phyloP scores from a whole-genome alignment of 1,140 invertebrate species.

The Drosophila truncata region DNA sequence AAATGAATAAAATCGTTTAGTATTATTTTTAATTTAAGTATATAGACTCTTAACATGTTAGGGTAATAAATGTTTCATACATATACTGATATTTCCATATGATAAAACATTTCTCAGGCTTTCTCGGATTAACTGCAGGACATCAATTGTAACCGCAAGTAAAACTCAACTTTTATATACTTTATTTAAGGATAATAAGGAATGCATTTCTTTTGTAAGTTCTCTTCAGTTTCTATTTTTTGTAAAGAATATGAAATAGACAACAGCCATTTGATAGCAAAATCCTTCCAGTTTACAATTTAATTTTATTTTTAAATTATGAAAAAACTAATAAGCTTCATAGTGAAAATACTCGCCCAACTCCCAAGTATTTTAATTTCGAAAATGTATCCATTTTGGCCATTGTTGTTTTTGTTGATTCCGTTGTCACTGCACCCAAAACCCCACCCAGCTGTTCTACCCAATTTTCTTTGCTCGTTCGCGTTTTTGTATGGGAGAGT shows the following conservation, averaged over 20 bases:
- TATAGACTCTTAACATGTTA: neutral
- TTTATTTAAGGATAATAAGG: neutral
- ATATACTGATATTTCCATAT: neutral
- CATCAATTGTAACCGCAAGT: constrained; percentile 8
- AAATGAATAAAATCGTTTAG: no score
- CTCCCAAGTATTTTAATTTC: constrained; percentile 13
- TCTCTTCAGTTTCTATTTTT: neutral
- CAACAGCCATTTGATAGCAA: neutral
- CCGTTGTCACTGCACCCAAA: neutral
- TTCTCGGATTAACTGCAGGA: constrained; percentile 12
- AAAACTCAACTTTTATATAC: neutral
- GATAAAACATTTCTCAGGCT: neutral
- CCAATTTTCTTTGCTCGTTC: constrained; percentile 32
- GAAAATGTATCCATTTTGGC: constrained; percentile 5
- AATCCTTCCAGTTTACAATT: neutral
- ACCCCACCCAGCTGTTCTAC: neutral
- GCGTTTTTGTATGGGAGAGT: constrained; percentile 12
- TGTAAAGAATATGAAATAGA: neutral
- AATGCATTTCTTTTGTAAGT: neutral
- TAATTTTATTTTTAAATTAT: neutral
- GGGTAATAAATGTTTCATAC: constrained; percentile 6
- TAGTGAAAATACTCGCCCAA: neutral
- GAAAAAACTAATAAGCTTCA: neutral
- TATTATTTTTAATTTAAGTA: neutral
- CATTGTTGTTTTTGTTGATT: constrained; percentile 23